phyloP scores from a whole-genome alignment of 2,888 invertebrate species.

The Psylliodes chrysocephalus region DNA sequence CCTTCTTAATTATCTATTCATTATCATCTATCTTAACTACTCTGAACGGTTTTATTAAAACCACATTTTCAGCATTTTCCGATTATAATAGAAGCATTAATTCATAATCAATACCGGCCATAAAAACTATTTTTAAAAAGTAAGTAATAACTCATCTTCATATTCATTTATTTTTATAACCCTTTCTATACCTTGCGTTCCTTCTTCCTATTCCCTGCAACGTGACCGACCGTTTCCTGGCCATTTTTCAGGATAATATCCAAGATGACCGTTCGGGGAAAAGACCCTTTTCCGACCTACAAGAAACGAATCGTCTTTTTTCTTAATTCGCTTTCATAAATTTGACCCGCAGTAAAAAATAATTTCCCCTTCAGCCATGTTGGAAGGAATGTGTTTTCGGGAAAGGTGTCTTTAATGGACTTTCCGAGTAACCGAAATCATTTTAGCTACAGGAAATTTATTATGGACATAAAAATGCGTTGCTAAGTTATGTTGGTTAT shows the following conservation, averaged over 20 bases:
- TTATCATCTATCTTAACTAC: no score
- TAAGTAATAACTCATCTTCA: no score
- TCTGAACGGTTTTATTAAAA: no score
- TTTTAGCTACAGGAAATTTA: no score
- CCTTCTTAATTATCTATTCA: no score
- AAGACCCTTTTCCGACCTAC: conserved; percentile 48
- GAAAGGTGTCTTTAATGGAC: neutral
- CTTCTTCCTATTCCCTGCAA: conserved; percentile 34
- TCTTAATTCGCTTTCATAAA: conserved; percentile 50
- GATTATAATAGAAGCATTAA: no score
- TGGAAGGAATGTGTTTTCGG: conserved; percentile 12
- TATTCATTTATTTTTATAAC: conserved; percentile 33
- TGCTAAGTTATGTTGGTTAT: no score
- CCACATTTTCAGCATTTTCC: no score
- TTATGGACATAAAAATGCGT: no score
- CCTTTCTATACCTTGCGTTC: conserved; percentile 27
- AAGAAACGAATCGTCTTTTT: conserved; percentile 46
- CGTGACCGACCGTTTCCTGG: conserved; percentile 50
- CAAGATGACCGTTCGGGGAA: conserved; percentile 52
- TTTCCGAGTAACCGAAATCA: neutral
- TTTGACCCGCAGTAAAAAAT: conserved; percentile 41
- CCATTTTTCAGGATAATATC: conserved; percentile 53
- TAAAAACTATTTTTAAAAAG: no score
- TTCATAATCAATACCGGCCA: no score
- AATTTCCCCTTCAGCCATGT: conserved; percentile 19